Percentiles rank a stretch among this genome's conserved stretches.
Evolutionary conservation across 2,797 vertebrate genomes (phyloP).

Genomic region (Aselliscus stoliczkanus): DNA sequence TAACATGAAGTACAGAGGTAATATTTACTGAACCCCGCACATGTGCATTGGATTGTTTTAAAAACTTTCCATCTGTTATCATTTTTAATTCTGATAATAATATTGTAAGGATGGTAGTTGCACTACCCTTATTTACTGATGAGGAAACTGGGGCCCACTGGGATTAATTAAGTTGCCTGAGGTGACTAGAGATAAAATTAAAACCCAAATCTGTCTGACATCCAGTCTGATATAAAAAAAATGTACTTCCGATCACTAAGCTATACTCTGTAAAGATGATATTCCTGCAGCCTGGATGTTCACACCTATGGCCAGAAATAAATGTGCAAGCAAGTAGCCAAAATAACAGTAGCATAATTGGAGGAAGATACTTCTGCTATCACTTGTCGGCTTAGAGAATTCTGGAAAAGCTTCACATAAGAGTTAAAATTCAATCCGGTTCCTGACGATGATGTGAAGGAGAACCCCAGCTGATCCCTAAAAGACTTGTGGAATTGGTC

Average conservation of each 20-base stretch:
- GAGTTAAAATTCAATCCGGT: neutral
- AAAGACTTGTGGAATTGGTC: fast-evolving
- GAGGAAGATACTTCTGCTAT: neutral
- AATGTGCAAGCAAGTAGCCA: slow-evolving; percentile 40
- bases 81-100: neutral
- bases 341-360: slow-evolving; percentile 40
- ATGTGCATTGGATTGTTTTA: neutral
- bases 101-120: neutral
- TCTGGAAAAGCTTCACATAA: neutral
- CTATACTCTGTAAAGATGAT: neutral
- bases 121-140: neutral
- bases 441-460: neutral
- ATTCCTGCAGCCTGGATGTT: neutral
- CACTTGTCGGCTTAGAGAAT: neutral
- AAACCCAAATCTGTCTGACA: neutral
- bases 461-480: neutral
- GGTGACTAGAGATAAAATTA: neutral
- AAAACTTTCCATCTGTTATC: neutral
- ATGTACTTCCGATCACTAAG: neutral
- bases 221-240: neutral
- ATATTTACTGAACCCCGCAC: neutral
- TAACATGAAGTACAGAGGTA: neutral
- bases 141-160: neutral
- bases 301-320: slow-evolving; percentile 24
- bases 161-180: neutral